Conservation (phyloP, 2,888 invertebrate genomes). For the Eremobia ochroleuca region DNA sequence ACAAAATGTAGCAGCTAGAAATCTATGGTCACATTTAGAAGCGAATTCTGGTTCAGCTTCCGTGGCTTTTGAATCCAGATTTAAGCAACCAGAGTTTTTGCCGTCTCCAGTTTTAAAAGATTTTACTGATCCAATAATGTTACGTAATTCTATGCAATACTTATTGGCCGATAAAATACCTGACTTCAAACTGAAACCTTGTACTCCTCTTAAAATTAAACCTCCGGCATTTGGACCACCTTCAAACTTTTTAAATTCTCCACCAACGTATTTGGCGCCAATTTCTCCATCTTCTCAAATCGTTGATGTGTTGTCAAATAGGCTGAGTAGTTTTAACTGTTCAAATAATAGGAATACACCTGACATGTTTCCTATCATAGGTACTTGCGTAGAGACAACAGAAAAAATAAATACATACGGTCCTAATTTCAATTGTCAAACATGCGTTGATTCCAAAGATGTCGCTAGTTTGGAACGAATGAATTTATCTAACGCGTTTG, state of each 20-base stretch:
- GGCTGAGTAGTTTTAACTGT: background rate
- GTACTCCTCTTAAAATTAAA: background rate
- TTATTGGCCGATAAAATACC: background rate
- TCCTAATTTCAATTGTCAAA: background rate
- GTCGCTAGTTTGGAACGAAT: background rate
- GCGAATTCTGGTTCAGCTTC: background rate
- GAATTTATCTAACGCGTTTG: background rate
- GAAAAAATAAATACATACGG: background rate
- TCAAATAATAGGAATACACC: conserved; percentile 1
- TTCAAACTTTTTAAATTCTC: background rate
- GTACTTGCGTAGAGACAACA: background rate
- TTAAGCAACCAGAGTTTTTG: background rate
- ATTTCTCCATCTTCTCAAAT: background rate
- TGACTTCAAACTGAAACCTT: background rate
- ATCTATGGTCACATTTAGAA: background rate
- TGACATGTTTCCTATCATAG: background rate
- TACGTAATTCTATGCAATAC: background rate
- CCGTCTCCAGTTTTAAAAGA: no score
- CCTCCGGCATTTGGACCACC: background rate
- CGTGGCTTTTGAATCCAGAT: background rate
- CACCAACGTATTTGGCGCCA: background rate
- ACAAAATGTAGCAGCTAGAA: background rate
- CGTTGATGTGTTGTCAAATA: background rate
- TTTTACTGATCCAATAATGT: background rate
- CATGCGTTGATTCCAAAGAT: background rate